A percentile compares a stretch with the other conserved stretches of the same genome.
Evolutionary conservation across 2,113 vertebrate species (phyloP).

Genomic region (Halcyon malimbica): DNA sequence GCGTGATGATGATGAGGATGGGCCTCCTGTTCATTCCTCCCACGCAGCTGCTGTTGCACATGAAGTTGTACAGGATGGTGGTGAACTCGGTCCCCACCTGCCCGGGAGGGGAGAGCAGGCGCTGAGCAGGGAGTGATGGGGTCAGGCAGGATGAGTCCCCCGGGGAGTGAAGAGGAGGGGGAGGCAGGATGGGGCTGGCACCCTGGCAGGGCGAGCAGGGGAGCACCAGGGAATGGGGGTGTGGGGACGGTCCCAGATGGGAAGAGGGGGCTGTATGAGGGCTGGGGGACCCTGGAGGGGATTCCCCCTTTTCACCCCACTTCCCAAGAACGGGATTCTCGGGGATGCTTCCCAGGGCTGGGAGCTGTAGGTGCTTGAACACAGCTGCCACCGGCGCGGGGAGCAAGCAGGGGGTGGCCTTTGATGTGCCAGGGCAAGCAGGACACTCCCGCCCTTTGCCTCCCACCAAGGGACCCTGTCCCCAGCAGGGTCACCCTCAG

Average conservation of each 20-base stretch:
- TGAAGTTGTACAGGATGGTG: constrained; percentile 98
- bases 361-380: neutral
- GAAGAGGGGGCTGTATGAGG: neutral
- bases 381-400: fast-evolving
- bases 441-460: neutral
- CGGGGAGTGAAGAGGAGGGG: neutral
- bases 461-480: neutral
- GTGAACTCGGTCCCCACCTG: constrained; percentile 98
- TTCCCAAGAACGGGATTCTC: neutral
- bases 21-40: constrained; percentile 99
- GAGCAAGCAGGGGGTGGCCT: fast-evolving
- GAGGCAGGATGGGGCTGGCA: neutral
- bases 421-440: neutral
- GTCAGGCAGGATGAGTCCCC: neutral
- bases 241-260: neutral
- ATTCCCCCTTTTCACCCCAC: neutral
- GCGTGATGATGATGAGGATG: constrained; percentile 97
- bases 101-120: neutral
- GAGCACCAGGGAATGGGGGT: neutral
- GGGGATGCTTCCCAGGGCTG: neutral
- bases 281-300: too few relatives aligned
- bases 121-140: neutral
- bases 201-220: neutral
- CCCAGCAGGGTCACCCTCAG: fast-evolving
- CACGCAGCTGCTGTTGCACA: constrained; percentile 99